Evolutionary conservation across 2,888 invertebrate genomes (phyloP).

Genomic region (Trissolcus japonicus): DNA sequence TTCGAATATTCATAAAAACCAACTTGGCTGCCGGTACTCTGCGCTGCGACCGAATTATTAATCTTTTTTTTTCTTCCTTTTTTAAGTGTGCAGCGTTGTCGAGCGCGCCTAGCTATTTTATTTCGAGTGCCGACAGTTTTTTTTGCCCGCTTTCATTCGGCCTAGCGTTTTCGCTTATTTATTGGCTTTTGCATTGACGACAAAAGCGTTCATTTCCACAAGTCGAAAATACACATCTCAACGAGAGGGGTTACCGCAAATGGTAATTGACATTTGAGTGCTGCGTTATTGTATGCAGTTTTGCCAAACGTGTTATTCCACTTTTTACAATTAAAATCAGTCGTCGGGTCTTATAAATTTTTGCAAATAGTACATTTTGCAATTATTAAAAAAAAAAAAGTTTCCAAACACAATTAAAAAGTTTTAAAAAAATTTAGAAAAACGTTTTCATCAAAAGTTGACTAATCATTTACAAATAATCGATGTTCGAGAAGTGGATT

Average conservation of each 20-base stretch:
- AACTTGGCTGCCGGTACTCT: conserved; percentile 33
- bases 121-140: conserved; percentile 34
- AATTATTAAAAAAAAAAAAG: no score
- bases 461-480: no score
- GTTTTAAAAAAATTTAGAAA: no score
- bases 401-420: no score
- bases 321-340: no score
- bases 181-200: conserved; percentile 25
- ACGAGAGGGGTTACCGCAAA: neutral
- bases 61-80: no score
- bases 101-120: conserved; percentile 27
- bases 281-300: no score
- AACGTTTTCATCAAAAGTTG: no score
- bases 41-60: conserved; percentile 47
- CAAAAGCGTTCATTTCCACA: conserved; percentile 8
- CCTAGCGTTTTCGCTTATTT: conserved; percentile 29
- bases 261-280: neutral
- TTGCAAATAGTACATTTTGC: no score
- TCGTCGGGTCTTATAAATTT: no score
- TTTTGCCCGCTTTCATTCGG: conserved; percentile 9
- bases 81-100: conserved; percentile 28
- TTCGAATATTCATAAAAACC: conserved; percentile 57
- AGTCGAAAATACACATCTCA: conserved; percentile 22
- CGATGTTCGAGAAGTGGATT: neutral
- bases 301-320: no score